A percentile compares a stretch with the other conserved stretches of the same genome.
phyloP scores from a whole-genome alignment of 1,140 invertebrate genomes.

The Eupeodes corollae region DNA sequence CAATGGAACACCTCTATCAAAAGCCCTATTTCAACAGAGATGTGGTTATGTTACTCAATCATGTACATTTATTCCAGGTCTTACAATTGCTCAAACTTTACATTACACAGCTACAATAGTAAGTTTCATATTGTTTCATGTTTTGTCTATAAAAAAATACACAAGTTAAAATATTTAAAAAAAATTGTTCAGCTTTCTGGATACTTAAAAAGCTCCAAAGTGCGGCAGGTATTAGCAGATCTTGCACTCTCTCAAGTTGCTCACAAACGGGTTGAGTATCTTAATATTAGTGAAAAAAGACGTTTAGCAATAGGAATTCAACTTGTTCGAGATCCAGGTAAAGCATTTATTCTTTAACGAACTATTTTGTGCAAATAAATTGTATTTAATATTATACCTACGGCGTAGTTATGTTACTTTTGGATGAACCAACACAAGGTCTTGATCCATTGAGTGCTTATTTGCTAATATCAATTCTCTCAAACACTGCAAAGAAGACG shows the following conservation, averaged over 20 bases:
- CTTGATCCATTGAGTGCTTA: conserved; percentile 86
- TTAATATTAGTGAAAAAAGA: conserved; percentile 73
- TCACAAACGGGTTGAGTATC: conserved; percentile 62
- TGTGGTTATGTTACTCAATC: conserved; percentile 78
- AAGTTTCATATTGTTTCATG: conserved; percentile 5
- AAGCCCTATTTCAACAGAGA: conserved; percentile 68
- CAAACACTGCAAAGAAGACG: conserved; percentile 83
- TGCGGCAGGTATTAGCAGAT: conserved; percentile 78
- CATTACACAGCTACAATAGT: conserved; percentile 68
- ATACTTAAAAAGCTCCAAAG: conserved; percentile 60
- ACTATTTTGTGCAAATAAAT: not conserved
- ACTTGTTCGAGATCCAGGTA: conserved; percentile 69
- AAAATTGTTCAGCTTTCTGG: conserved; percentile 46
- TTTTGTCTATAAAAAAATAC: not conserved
- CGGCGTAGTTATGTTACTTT: conserved; percentile 57
- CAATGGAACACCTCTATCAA: conserved; percentile 68
- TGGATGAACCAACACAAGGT: conserved; percentile 85
- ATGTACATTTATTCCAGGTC: conserved; percentile 66
- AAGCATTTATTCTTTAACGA: too few relatives aligned
- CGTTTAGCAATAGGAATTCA: conserved; percentile 77
- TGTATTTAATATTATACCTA: conserved; percentile 22
- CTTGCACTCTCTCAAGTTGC: conserved; percentile 76
- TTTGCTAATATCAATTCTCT: conserved; percentile 81
- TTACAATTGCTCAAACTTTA: conserved; percentile 77
- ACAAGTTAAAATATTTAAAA: not conserved